Evolutionary conservation across 1,140 invertebrate species (phyloP).

Genomic region (Tetramorium simillimum): DNA sequence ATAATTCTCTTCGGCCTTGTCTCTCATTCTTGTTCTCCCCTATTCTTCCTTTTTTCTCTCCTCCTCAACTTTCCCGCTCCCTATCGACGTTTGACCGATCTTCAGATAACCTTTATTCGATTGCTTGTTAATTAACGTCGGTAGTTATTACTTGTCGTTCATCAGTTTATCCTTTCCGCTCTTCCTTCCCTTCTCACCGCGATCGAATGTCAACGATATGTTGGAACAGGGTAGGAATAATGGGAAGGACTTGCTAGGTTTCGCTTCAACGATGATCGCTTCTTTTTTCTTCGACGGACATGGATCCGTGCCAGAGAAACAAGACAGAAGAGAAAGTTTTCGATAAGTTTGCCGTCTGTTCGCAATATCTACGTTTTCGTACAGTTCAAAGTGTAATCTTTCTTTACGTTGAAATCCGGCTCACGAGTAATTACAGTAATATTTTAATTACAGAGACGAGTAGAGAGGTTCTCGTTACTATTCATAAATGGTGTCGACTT

Average conservation of each 20-base stretch:
- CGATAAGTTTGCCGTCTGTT: conserved; percentile 54
- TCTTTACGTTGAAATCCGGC: not conserved
- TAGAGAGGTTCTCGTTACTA: conserved; percentile 19
- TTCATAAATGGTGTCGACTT: conserved; percentile 23
- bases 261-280: conserved; percentile 12
- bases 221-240: not conserved
- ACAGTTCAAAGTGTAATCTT: conserved; percentile 25
- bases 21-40: conserved; percentile 10
- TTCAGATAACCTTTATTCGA: conserved; percentile 71
- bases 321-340: conserved; percentile 56
- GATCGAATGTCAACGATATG: not conserved
- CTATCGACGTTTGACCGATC: conserved; percentile 46
- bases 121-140: conserved; percentile 68
- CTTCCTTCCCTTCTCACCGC: not conserved
- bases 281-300: not conserved
- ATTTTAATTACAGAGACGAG: conserved; percentile 42
- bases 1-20: conserved; percentile 35
- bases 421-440: conserved; percentile 31
- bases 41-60: not conserved
- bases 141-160: conserved; percentile 56
- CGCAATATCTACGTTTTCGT: not conserved
- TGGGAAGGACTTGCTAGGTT: not conserved
- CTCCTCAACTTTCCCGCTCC: not conserved
- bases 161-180: not conserved
- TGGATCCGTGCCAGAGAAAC: conserved; percentile 5